A percentile compares a stretch with the other conserved stretches of the same genome.
Conservation (phyloP, 2,888 invertebrate species). For the Dorcus parallelipipedus region DNA sequence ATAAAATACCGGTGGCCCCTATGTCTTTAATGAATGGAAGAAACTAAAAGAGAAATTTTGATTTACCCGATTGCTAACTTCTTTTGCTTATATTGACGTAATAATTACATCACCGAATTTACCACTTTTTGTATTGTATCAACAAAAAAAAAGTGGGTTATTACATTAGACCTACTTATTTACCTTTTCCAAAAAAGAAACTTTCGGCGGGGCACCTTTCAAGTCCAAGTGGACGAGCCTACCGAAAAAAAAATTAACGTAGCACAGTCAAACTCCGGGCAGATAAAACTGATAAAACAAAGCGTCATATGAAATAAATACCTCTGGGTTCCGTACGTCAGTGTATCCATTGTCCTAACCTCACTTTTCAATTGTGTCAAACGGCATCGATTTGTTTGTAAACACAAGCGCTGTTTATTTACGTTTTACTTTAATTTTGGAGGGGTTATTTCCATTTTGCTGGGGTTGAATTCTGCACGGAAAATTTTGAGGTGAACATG, state of each 20-base stretch:
- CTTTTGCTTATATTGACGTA: not conserved
- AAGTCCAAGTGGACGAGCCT: conserved; percentile 69
- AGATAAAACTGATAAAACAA: not conserved
- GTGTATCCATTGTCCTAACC: conserved; percentile 44
- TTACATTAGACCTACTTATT: conserved; percentile 20
- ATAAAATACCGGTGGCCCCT: conserved; percentile 76
- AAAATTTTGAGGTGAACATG: not conserved
- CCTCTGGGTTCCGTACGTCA: conserved; percentile 52
- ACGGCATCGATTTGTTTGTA: conserved; percentile 16
- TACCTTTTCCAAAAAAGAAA: conserved; percentile 58
- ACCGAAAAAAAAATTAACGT: conserved; percentile 13
- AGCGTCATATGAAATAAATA: conserved; percentile 31
- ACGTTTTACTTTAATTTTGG: too few species aligned
- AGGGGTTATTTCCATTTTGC: too few species aligned
- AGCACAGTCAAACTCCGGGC: not conserved
- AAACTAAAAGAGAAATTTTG: conserved; percentile 47
- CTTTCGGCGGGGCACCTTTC: conserved; percentile 70
- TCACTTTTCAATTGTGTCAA: conserved; percentile 9
- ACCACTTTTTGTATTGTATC: not conserved
- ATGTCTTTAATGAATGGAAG: conserved; percentile 61
- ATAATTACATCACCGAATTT: conserved; percentile 11
- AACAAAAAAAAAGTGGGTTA: not conserved
- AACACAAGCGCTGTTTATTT: not conserved
- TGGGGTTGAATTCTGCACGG: not conserved
- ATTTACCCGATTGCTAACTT: not conserved